Conservation (phyloP, 23 tunicate genomes). For the Halocynthia roretzi region DNA sequence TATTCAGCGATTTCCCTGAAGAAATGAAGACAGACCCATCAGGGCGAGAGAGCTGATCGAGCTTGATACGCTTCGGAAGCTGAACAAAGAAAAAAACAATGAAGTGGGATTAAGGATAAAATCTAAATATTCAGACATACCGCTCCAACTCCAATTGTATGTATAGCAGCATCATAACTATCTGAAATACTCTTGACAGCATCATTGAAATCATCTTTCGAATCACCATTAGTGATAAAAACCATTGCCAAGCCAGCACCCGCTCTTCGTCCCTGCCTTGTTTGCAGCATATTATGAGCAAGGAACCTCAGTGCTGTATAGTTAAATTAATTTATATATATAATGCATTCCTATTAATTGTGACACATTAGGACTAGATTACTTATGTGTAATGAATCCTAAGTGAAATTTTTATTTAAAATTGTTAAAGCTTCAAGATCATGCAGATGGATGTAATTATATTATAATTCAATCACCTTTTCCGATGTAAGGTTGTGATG, state of each 20-base stretch:
- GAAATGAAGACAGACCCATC: not conserved
- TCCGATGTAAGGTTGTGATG: not conserved
- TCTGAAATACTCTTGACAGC: slow-evolving; percentile 7
- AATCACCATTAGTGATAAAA: slow-evolving; percentile 13
- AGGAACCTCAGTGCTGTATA: slow-evolving; percentile 1
- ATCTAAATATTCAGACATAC: not conserved
- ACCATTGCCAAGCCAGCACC: slow-evolving; percentile 50
- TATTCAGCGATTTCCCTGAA: not conserved
- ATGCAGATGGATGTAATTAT: not conserved
- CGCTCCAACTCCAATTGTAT: slow-evolving; percentile 34
- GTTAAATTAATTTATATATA: not conserved
- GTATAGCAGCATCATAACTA: slow-evolving; percentile 13
- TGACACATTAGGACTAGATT: not conserved
- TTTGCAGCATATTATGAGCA: slow-evolving; percentile 1
- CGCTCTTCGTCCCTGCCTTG: slow-evolving; percentile 20
- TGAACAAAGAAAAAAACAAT: not conserved
- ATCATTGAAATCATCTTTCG: slow-evolving; percentile 6
- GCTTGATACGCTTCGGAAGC: not conserved
- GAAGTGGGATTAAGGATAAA: no score
- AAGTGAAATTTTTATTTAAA: no score
- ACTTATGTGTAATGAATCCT: no score
- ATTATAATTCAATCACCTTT: not conserved
- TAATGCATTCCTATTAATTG: not conserved
- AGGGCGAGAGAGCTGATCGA: not conserved
- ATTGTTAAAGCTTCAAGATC: not conserved